Evolutionary conservation across 2,888 invertebrate genomes (phyloP), one percentile per base, ranked within the genome.

Genomic region (Eutolmus rufibarbis): DNA sequence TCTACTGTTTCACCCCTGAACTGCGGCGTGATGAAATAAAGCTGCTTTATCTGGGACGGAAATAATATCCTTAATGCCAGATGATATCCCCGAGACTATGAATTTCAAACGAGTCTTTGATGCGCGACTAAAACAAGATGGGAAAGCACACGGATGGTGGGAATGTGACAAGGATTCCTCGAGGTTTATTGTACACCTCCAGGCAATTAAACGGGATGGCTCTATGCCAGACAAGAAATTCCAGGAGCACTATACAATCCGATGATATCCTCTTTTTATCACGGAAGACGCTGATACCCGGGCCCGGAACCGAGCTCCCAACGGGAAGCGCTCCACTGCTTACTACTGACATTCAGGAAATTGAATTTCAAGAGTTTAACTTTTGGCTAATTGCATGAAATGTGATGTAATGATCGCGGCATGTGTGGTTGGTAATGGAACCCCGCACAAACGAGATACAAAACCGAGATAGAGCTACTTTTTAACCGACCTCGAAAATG

Each of bases 61-160:
- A 87, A 87, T 87, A 87, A 87, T 87, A 87, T 87, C 82, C 87
- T 87, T 87, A 87, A 87, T 87, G 76, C 79, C 81, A 79, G 81
- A 37, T 87, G 87, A 87, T 87, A 87, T 87, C 87, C 87, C 46
- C 51, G 31, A 81, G 81, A 87, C 87, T 82, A 87, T 87, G 87
- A 84, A 87, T 87, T 87, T 84, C 84, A 77, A 86, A 85, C 85
- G 85, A 86, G 86, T 57, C 86, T 78, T 86, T 86, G 86, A 86
- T 86, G 86, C 51, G 86, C 77, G 77, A 40, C 77, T 86, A 37
- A 86, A 78, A 56, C 37, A 86, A 40, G 56, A 86, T 78, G 43
- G 74, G 74, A 74, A n/a, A 34, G 46, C 43, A 56, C 40, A 86
- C 37, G 57, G 40, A 77, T 51, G 77, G 57, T 57, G 56, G 78